Base-by-base conservation (phyloP, 2,888 invertebrate species). In the Antheraea assamensis region DNA sequence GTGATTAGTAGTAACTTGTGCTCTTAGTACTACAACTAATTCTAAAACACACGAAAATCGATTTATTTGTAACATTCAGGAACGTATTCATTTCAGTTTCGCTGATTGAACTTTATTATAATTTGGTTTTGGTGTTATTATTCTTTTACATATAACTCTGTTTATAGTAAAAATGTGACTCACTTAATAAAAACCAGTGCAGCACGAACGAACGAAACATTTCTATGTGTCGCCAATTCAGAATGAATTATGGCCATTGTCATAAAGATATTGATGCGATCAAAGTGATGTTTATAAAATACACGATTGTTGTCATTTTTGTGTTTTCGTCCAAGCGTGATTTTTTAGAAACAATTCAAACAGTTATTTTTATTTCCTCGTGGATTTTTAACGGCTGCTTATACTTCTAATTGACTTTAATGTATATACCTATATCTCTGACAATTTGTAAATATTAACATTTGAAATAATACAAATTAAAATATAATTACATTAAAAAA, bases 1-100 rank as follows among this genome's bases (percentile, higher is more conserved):
- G 49, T 78, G 75, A 30, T 76, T 71, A 2, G 73, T 49, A 24
- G 58, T n/a, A n/a, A n/a, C 42, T 58, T 70, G 27, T 4, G 73
- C 70, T 21, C 47, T 47, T 21, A 73, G 70, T 70, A 70, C 70
- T 73, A 42, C 2, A 68, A 68, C 3, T n/a, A 68, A 35, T 68
- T 42, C 42, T 42, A 42, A 42, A 42, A 42, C 42, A 42, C 10
- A 42, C 13, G 42, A 42, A 42, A 42, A 42, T 42, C 1, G 42
- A 13, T 0, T 42, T 42, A 42, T 42, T 42, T 42, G 1, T 42
- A 42, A 42, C 10, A 42, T 13, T 10, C 13, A 13, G 13, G 42
- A 42, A 42, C 42, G n/a, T 58, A 58, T 24, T n/a, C 21, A 42
- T 13, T 1, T 2, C 42, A 42, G 42, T 13, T 42, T 10, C 13